Evolutionary conservation across 1,140 invertebrate genomes (phyloP).

Genomic region (Chrysopa pallens): DNA sequence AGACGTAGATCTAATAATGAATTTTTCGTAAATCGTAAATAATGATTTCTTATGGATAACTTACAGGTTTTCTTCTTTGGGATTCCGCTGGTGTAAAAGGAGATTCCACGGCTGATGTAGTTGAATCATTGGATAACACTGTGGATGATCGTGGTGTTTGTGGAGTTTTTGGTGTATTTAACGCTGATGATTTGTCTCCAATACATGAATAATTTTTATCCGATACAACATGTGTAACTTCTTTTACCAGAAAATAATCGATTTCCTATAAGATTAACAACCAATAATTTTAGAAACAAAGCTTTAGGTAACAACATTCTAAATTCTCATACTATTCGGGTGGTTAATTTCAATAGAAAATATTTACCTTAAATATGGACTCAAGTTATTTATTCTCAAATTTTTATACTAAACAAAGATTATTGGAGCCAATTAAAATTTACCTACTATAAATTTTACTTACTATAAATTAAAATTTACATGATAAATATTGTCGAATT

Average conservation of each 20-base stretch:
- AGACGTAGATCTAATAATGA: too few species aligned
- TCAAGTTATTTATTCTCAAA: background rate
- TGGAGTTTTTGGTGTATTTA: conserved; percentile 5
- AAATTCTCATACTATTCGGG: background rate
- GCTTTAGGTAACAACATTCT: background rate
- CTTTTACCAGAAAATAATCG: conserved; percentile 35
- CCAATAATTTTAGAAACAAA: background rate
- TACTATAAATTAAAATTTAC: too few species aligned
- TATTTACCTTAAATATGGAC: too few species aligned
- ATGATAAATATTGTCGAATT: too few species aligned
- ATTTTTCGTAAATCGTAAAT: too few species aligned
- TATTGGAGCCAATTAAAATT: too few species aligned
- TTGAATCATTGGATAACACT: background rate
- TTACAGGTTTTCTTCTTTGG: conserved; percentile 3
- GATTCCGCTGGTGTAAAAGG: background rate
- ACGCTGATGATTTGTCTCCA: conserved; percentile 5
- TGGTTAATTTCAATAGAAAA: too few species aligned
- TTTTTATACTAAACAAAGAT: background rate
- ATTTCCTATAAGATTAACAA: conserved; percentile 19
- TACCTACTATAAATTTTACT: too few species aligned
- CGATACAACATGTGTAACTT: conserved; percentile 34
- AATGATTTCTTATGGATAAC: background rate
- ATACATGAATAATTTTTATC: conserved; percentile 26
- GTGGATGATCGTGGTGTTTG: conserved; percentile 4
- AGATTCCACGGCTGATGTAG: conserved; percentile 1